Conservation (phyloP, 2,888 invertebrate species). For the Selenia dentaria region DNA sequence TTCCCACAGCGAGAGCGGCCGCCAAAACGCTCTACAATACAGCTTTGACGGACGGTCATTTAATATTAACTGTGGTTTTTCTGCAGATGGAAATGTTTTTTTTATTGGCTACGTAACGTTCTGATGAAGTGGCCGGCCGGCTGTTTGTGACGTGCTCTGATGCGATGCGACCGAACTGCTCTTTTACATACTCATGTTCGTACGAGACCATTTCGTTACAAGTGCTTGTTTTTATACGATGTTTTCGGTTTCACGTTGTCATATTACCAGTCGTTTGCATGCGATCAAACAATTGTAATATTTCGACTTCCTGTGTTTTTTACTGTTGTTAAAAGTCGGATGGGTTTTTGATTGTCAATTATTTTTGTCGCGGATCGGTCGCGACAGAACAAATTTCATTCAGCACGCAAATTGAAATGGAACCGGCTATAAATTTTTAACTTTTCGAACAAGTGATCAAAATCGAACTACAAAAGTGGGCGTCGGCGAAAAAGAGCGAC, state of each 20-base stretch:
- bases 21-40: slow-evolving; percentile 73
- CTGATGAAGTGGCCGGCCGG: slow-evolving; percentile 79
- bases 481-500: slow-evolving; percentile 64
- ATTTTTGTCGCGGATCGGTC: slow-evolving; percentile 43
- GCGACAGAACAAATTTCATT: slow-evolving; percentile 48
- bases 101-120: slow-evolving; percentile 73
- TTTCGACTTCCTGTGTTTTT: not conserved
- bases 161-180: slow-evolving; percentile 70
- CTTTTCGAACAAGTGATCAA: slow-evolving; percentile 78
- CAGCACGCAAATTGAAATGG: slow-evolving; percentile 68
- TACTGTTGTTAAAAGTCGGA: slow-evolving; percentile 23
- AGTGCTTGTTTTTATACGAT: slow-evolving; percentile 52
- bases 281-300: slow-evolving; percentile 22
- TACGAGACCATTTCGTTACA: slow-evolving; percentile 53
- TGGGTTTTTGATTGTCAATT: slow-evolving; percentile 53
- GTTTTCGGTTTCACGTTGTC: slow-evolving; percentile 19
- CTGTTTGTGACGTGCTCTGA: slow-evolving; percentile 79
- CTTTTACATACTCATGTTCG: slow-evolving; percentile 69
- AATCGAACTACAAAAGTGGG: slow-evolving; percentile 74
- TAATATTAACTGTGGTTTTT: slow-evolving; percentile 84
- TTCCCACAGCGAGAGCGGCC: slow-evolving; percentile 65
- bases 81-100: slow-evolving; percentile 83
- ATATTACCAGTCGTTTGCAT: slow-evolving; percentile 30
- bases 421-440: slow-evolving; percentile 74
- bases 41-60: slow-evolving; percentile 83